A percentile compares a stretch with the other conserved stretches of the same genome.
phyloP scores from a whole-genome alignment of 2,888 invertebrate species.

The Chalcosyrphus nemorum region DNA sequence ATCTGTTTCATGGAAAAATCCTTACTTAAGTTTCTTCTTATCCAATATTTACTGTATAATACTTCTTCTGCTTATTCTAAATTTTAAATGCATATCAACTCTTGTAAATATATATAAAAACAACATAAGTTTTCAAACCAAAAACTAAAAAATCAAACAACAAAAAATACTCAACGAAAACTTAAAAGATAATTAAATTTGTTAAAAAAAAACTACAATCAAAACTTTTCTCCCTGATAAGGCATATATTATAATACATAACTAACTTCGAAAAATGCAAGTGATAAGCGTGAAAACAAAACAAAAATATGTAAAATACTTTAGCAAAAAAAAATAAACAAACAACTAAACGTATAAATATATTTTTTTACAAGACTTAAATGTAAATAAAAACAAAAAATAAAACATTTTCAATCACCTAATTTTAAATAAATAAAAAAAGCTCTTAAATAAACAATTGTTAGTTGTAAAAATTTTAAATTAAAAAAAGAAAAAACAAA shows the following conservation, averaged over 20 bases:
- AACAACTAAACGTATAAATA: constrained; percentile 60
- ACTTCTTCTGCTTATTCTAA: constrained; percentile 4
- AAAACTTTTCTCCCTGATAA: constrained; percentile 29
- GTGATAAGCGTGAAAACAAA: constrained; percentile 50
- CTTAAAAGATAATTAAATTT: constrained; percentile 23
- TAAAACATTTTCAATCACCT: constrained; percentile 50
- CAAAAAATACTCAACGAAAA: constrained; percentile 67
- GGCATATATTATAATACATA: constrained; percentile 10
- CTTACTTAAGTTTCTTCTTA: background rate
- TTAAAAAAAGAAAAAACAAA: constrained; percentile 40
- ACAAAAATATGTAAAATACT: constrained; percentile 35
- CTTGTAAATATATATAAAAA: constrained; percentile 21
- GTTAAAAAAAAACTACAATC: constrained; percentile 17
- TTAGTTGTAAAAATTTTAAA: constrained; percentile 53
- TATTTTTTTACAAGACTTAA: constrained; percentile 70
- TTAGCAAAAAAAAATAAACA: constrained; percentile 25
- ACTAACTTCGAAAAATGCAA: constrained; percentile 54
- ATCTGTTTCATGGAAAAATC: background rate
- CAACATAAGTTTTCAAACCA: background rate
- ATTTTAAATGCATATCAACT: constrained; percentile 21
- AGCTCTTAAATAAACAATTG: constrained; percentile 33
- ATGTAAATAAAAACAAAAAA: constrained; percentile 60
- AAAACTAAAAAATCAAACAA: constrained; percentile 5
- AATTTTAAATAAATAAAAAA: constrained; percentile 43
- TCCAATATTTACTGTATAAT: background rate